Conservation (phyloP, 92 coral and sea anemone genomes). For the Chrysogorgia sp. region DNA sequence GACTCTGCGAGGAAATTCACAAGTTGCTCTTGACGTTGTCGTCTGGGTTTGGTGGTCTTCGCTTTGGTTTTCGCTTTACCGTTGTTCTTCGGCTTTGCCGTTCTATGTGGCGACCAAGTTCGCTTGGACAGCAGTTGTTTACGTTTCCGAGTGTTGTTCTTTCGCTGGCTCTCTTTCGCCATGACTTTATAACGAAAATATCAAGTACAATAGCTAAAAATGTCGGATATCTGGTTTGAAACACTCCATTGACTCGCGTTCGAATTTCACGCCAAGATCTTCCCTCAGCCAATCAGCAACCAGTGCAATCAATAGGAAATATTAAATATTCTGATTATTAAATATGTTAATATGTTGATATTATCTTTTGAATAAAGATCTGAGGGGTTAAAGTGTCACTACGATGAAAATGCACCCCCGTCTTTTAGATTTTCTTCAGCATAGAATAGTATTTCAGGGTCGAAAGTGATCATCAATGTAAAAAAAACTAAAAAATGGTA, state of each 20-base stretch:
- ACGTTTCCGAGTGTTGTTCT: conserved; percentile 14
- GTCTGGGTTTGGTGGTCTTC: not conserved
- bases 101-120: conserved; percentile 18
- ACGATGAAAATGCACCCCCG: too few species aligned
- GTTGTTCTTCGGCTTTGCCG: conserved; percentile 12
- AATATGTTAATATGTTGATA: too few species aligned
- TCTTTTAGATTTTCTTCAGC: too few species aligned
- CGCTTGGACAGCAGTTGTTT: conserved; percentile 16
- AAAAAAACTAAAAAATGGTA: too few species aligned
- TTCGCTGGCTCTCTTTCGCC: conserved; percentile 5
- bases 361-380: too few species aligned
- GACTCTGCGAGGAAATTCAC: not conserved
- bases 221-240: not conserved
- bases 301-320: too few species aligned
- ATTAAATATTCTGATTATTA: too few species aligned
- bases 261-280: not conserved
- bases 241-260: not conserved
- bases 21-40: not conserved
- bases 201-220: not conserved
- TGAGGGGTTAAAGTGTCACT: too few species aligned
- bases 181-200: not conserved
- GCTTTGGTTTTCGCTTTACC: not conserved
- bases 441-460: too few species aligned
- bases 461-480: too few species aligned
- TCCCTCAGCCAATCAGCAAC: not conserved